A percentile compares a stretch with the other conserved stretches of the same genome.
These are phyloP conservation scores for Diadophis punctatus DNA, from an alignment of 2,113 vertebrate species.

Conservation along the genomic window DNA sequence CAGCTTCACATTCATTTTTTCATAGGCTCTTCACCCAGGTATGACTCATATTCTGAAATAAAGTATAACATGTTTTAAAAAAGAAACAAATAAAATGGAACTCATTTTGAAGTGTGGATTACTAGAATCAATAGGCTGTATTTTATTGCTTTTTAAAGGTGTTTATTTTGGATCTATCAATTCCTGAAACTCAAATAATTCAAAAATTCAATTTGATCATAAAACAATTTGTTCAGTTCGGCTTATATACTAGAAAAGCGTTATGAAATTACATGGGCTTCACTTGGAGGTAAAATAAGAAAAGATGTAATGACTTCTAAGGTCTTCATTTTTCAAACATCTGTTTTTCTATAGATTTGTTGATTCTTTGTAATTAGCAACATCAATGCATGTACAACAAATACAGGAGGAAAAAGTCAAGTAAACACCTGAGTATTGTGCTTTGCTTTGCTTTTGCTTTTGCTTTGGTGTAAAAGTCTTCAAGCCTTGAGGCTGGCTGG, in stretches of 20 bases:
- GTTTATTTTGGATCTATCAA: neutral
- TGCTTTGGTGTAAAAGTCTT: neutral
- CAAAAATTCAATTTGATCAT: constrained; percentile 10
- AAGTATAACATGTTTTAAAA: neutral
- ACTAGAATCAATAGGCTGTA: neutral
- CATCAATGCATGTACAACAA: neutral
- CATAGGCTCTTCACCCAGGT: neutral
- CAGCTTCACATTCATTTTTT: neutral
- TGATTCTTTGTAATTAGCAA: neutral
- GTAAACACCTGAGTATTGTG: constrained; percentile 16
- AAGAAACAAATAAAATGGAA: neutral
- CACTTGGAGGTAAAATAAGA: neutral
- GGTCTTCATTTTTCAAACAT: neutral
- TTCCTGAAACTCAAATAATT: constrained; percentile 5
- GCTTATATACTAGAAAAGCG: neutral
- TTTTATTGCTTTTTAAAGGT: constrained; percentile 12
- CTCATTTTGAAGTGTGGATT: constrained; percentile 5
- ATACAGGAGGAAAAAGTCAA: constrained; percentile 6
- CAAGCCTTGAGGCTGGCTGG: neutral
- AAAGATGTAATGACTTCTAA: neutral
- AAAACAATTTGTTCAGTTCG: constrained; percentile 1
- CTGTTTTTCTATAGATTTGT: neutral
- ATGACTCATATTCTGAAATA: neutral
- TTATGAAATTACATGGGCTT: neutral
- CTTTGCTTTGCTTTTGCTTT: neutral